phyloP scores from a whole-genome alignment of 2,888 invertebrate species.

The Argyresthia goedartella region DNA sequence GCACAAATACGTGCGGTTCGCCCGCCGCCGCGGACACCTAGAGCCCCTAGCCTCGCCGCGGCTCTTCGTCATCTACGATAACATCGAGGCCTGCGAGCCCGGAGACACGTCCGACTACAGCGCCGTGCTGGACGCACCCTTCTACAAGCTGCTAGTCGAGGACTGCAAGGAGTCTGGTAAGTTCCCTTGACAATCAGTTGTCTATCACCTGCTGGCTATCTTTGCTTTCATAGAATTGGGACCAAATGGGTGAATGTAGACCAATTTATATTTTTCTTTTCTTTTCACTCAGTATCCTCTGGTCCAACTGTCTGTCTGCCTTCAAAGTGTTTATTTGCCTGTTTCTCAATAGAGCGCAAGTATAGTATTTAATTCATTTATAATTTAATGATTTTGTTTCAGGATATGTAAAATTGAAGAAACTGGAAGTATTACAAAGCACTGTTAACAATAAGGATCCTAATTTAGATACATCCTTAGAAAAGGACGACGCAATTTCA shows the following conservation, averaged over 20 bases:
- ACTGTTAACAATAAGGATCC: slow-evolving; percentile 36
- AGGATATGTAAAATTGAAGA: slow-evolving; percentile 73
- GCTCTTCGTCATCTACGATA: slow-evolving; percentile 79
- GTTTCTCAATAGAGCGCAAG: not conserved
- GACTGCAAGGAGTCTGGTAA: slow-evolving; percentile 58
- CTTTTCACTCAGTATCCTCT: not conserved
- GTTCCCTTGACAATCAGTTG: not conserved
- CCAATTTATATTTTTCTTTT: too few relatives aligned
- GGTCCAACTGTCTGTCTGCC: not conserved
- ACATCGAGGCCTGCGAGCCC: slow-evolving; percentile 77
- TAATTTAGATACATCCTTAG: not conserved
- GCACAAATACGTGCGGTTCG: slow-evolving; percentile 72
- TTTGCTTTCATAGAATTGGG: not conserved
- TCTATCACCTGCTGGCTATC: not conserved
- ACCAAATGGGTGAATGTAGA: not conserved
- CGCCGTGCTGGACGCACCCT: slow-evolving; percentile 69
- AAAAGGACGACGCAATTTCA: slow-evolving; percentile 20
- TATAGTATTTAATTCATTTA: not conserved
- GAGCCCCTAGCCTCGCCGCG: slow-evolving; percentile 75
- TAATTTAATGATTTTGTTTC: slow-evolving; percentile 17
- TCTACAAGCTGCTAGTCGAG: slow-evolving; percentile 74
- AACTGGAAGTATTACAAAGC: slow-evolving; percentile 62
- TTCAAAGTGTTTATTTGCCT: not conserved
- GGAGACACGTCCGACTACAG: slow-evolving; percentile 73
- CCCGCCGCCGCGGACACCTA: slow-evolving; percentile 28